Conservation (phyloP, 2,888 invertebrate species). For the Agrochola circellaris region DNA sequence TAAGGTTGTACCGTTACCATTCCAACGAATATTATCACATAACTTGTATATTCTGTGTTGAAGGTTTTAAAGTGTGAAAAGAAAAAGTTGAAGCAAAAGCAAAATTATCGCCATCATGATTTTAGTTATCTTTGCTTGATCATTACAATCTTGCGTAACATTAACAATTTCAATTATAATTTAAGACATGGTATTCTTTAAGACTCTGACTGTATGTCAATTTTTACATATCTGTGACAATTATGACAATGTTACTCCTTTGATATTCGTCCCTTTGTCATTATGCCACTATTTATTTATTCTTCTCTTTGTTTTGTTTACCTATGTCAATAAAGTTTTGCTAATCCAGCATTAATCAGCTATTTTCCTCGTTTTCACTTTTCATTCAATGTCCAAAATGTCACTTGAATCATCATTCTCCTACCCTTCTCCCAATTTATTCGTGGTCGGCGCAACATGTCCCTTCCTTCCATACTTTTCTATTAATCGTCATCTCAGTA, state of each 20-base stretch:
- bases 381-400: neutral
- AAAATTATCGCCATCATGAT: neutral
- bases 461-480: too few species aligned
- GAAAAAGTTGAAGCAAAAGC: constrained; percentile 1
- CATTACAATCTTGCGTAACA: neutral
- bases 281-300: too few species aligned
- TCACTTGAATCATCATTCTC: too few species aligned
- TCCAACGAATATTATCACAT: constrained; percentile 40
- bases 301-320: neutral
- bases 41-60: neutral
- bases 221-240: constrained; percentile 73
- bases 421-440: too few species aligned
- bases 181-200: constrained; percentile 62
- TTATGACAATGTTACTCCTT: neutral
- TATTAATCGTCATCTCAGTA: too few species aligned
- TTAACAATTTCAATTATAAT: constrained; percentile 74
- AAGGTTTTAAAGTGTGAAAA: neutral
- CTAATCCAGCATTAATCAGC: neutral
- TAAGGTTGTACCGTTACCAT: constrained; percentile 73
- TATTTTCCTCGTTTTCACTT: neutral
- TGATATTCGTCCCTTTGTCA: neutral
- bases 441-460: too few species aligned
- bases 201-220: constrained; percentile 71
- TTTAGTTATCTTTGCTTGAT: neutral
- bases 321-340: neutral